Evolutionary conservation across 2,888 invertebrate genomes (phyloP), one percentile per base, ranked within the genome.

Genomic region (Amphimallon solstitiale): DNA sequence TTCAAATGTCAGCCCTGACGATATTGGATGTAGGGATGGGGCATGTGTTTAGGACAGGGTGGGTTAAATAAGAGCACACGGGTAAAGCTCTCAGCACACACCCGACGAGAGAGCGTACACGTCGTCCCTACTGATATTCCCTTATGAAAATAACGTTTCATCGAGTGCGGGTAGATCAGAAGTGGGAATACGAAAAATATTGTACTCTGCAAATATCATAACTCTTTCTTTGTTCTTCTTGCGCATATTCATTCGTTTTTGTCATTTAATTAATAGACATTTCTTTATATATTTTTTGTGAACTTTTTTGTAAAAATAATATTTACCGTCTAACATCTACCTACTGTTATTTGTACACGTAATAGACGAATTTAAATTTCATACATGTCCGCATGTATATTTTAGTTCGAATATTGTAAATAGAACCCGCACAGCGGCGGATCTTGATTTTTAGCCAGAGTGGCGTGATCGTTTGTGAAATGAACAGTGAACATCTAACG

Each of bases 1-100:
- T 72, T 75, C 74, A 73, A 75, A 75, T 74, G 75, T 75, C 75
- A 75, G 72, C 71, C 56, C 54, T 64, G 68, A 68, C 70, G 73
- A 73, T 74, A 75, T 75, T 75, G 75, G 74, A 71, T 67, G 69
- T 66, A 66, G 65, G 65, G 70, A 71, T 68, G 73, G 71, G 72
- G 73, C 70, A 71, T 73, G 72, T 73, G 71, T 71, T 70, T 70
- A 66, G 67, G 69, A 69, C 70, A 68, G 70, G 67, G 68, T 70
- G 63, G 67, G 67, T 67, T 67, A 67, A 69, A 72, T 72, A 67
- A 56, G 63, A 63, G 63, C 52, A 34, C 59, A 52, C 56, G 56
- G 40, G 64, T 56, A 38, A 56, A 56, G 64, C 48, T 56, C 40
- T 49, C 38, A 40, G 62, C 62, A 51, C 43, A 19, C 12, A 51